Evolutionary conservation across 2,797 vertebrate species (phyloP).

Genomic region (Pteropus rufus): DNA sequence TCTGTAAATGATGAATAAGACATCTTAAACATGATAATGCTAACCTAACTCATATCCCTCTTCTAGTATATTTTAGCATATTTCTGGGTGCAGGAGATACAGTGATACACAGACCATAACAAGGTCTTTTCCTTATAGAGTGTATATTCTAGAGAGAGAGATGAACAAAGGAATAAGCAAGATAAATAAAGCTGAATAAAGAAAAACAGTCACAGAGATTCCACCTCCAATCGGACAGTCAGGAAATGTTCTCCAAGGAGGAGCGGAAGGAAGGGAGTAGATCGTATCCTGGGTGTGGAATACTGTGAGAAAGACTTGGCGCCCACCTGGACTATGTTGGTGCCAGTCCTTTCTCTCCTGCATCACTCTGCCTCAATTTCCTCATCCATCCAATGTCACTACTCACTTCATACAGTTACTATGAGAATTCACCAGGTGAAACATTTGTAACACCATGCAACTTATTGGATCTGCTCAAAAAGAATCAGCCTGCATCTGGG

Average conservation of each 20-base stretch:
- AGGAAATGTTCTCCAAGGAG: neutral
- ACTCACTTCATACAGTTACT: rapidly evolving
- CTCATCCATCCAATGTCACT: neutral
- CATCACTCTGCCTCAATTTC: neutral
- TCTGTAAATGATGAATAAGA: neutral
- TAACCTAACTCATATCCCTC: neutral
- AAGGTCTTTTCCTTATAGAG: neutral
- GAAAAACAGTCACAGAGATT: neutral
- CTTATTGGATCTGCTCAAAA: neutral
- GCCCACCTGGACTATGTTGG: neutral
- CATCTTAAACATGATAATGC: neutral
- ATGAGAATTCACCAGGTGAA: neutral
- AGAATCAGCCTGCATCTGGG: neutral
- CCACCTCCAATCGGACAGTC: neutral
- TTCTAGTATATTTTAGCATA: neutral
- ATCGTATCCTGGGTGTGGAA: too few relatives aligned
- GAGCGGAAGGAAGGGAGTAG: neutral
- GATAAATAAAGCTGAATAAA: neutral
- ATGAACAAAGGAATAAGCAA: neutral
- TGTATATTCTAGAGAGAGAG: too few relatives aligned
- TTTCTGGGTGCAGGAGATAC: neutral
- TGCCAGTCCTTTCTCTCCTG: neutral
- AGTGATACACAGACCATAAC: neutral
- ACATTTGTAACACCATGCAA: neutral
- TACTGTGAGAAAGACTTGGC: neutral